These are phyloP conservation scores for Lordiphosa andalusiaca DNA, from an alignment of 2,888 invertebrate genomes.

Conservation along the genomic window DNA sequence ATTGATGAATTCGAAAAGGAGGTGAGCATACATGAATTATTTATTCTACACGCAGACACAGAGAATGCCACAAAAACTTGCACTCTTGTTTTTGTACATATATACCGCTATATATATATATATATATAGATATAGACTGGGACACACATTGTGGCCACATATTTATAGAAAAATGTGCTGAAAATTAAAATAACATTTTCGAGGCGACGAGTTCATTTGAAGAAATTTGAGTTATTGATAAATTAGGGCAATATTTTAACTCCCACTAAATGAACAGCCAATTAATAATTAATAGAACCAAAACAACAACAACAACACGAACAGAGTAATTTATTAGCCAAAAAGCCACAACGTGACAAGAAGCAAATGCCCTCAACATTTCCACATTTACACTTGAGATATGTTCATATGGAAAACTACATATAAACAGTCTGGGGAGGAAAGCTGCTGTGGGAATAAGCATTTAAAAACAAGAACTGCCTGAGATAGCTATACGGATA, in stretches of 20 bases:
- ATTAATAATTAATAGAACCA: conserved; percentile 21
- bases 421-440: too few species aligned
- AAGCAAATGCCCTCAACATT: conserved; percentile 32
- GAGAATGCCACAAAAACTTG: conserved; percentile 13
- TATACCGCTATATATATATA: conserved; percentile 7
- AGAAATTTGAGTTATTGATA: conserved; percentile 16
- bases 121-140: conserved; percentile 33
- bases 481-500: too few species aligned
- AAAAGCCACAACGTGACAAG: conserved; percentile 27
- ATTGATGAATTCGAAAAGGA: conserved; percentile 77
- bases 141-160: conserved; percentile 24
- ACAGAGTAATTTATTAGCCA: conserved; percentile 26
- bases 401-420: background rate
- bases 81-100: conserved; percentile 4
- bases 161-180: conserved; percentile 54
- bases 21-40: conserved; percentile 53
- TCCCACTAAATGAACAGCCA: conserved; percentile 12
- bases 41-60: background rate
- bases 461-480: too few species aligned
- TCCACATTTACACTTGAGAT: conserved; percentile 9
- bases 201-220: background rate
- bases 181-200: conserved; percentile 33
- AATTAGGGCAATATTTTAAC: conserved; percentile 19
- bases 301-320: background rate
- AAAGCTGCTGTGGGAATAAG: too few species aligned